Evolutionary conservation across 2,797 vertebrate species (phyloP), one percentile per base, ranked within the genome.

Genomic region (Lophotriccus pileatus): DNA sequence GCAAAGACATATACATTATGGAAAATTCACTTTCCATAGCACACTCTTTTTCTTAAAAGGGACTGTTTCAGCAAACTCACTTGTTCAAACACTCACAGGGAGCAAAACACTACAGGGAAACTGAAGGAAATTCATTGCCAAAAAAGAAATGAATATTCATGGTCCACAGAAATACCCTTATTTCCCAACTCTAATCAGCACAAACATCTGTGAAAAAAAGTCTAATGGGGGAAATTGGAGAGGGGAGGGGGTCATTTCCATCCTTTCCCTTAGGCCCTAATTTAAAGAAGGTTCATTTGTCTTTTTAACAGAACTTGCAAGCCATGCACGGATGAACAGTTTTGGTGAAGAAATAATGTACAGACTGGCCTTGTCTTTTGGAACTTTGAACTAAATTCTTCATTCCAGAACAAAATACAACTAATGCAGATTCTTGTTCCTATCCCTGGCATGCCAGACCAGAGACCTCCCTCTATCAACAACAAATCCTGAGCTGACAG

Each of bases 91-190:
- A 36, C 8, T 93, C 89, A 52, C 46, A 27, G 74, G 87, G 89
- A 86, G 52, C 14, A 3, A 93, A 96, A 67, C 79, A 81, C 91
- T 92, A 86, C 34, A 63, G 91, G 92, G 87, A 90, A 90, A 93
- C 79, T 36, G 44, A 72, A 78, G 14, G 79, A 79, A 95, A 96
- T 86, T 84, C 87, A 84, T 52, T 76, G 87, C 82, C 84, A 85
- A 95, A 94, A 94, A 90, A 8, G 43, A 92, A 94, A 95, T 95
- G 94, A 95, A 97, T 94, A 95, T 94, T 96, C 95, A 94, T 82
- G 63, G 95, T 84, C 67, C 63, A 79, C 55, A 90, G 88, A 95
- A 95, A 96, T 82, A 79, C 62, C 49, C 79, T 88, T 86, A 90
- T 91, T 88, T 94, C 79, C 89, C 92, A 94, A 52, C 67, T 94